Percentiles rank a stretch among this genome's conserved stretches.
Evolutionary conservation across 2,797 vertebrate species (phyloP).

Genomic region (Cryptoprocta ferox): DNA sequence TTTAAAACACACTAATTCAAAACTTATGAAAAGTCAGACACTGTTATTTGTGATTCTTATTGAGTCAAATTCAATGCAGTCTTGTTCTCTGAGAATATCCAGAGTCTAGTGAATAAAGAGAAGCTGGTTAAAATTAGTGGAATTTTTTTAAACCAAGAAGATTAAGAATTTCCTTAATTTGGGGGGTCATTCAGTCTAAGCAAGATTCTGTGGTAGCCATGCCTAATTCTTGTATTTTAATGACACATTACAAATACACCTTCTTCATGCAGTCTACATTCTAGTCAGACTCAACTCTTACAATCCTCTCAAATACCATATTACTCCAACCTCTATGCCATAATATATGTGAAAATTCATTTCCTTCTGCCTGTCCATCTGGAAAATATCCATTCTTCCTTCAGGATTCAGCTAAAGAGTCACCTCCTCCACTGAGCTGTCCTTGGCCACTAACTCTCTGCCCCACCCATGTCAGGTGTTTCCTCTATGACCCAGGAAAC

Average conservation of each 20-base stretch:
- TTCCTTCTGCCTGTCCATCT: neutral
- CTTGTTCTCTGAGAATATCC: neutral
- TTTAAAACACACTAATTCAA: neutral
- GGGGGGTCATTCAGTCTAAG: neutral
- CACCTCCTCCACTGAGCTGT: neutral
- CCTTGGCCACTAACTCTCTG: neutral
- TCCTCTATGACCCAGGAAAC: neutral
- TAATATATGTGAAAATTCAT: conserved; percentile 31
- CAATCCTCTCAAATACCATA: neutral
- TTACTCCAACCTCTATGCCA: neutral
- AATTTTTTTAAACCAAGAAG: neutral
- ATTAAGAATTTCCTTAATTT: conserved; percentile 13
- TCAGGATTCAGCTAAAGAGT: neutral
- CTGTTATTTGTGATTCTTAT: neutral
- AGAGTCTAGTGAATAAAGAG: neutral
- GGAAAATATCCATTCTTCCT: conserved; percentile 27
- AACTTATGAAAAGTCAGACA: neutral
- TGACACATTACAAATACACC: neutral
- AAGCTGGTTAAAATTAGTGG: conserved; percentile 9
- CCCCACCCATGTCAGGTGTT: neutral
- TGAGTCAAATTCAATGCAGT: neutral
- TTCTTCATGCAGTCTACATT: neutral
- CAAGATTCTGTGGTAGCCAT: neutral
- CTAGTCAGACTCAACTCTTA: neutral
- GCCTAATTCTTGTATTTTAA: neutral